phyloP scores from a whole-genome alignment of 2,888 invertebrate genomes.

The Hoplodrina blanda region DNA sequence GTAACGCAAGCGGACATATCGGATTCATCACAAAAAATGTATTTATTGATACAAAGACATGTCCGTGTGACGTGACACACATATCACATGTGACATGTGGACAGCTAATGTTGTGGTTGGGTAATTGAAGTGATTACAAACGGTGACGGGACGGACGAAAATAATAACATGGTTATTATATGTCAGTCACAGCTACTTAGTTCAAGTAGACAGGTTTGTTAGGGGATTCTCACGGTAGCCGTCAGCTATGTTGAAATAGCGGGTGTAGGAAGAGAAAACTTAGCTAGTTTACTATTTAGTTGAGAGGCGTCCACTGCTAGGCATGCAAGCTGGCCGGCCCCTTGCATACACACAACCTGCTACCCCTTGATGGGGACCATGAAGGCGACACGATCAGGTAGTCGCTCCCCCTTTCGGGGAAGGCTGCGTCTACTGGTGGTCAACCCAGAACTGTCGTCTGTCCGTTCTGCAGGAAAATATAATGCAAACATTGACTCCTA shows the following conservation, averaged over 20 bases:
- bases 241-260: not conserved
- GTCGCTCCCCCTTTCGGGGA: no score
- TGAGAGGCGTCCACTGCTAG: no score
- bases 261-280: no score
- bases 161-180: slow-evolving; percentile 12
- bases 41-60: slow-evolving; percentile 17
- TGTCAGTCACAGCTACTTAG: slow-evolving; percentile 1
- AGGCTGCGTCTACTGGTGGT: no score
- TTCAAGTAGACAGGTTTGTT: not conserved
- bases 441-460: no score
- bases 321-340: no score
- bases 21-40: slow-evolving; percentile 17
- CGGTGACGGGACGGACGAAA: slow-evolving; percentile 10
- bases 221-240: slow-evolving; percentile 20
- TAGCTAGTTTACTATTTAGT: no score
- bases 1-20: slow-evolving; percentile 30
- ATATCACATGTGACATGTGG: not conserved
- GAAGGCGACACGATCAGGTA: no score
- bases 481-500: no score
- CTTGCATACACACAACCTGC: no score
- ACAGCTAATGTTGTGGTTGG: slow-evolving; percentile 27
- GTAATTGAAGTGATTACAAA: slow-evolving; percentile 39
- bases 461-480: no score
- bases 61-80: slow-evolving; percentile 13
- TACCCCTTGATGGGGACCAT: no score